Conservation (phyloP, 1,140 invertebrate species). For the Melitaea cinxia region DNA sequence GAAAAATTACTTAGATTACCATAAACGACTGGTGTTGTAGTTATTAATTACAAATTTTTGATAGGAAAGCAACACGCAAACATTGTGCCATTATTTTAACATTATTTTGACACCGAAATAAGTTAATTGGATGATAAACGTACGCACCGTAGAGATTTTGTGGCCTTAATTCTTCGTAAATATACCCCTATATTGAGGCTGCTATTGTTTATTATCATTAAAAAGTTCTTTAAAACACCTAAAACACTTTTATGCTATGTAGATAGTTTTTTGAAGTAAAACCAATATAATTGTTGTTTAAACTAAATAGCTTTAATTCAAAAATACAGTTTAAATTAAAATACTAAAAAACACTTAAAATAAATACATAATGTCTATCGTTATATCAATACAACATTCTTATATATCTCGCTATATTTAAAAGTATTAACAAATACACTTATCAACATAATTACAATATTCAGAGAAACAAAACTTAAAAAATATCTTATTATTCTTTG, state of each 20-base stretch:
- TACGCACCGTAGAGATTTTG: conserved; percentile 5
- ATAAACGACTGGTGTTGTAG: conserved; percentile 65
- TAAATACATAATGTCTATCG: conserved; percentile 4
- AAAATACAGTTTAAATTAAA: conserved; percentile 12
- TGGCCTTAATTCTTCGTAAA: too few species aligned
- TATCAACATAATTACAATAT: background rate
- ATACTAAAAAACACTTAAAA: conserved; percentile 31
- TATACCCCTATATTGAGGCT: too few species aligned
- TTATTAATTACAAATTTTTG: conserved; percentile 75
- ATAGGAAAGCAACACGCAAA: conserved; percentile 61
- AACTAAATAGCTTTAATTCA: conserved; percentile 18
- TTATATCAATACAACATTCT: conserved; percentile 29
- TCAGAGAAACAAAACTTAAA: too few species aligned
- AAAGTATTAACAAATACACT: conserved; percentile 33
- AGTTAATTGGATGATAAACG: conserved; percentile 22
- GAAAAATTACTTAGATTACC: conserved; percentile 65
- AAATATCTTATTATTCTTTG: too few species aligned
- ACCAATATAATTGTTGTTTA: background rate
- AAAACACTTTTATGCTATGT: background rate
- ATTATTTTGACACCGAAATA: conserved; percentile 42
- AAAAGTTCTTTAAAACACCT: background rate
- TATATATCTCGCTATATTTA: conserved; percentile 32
- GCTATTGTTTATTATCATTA: too few species aligned
- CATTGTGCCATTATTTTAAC: conserved; percentile 49
- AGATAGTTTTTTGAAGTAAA: background rate